phyloP scores from a whole-genome alignment of 35 echinoderm and acorn worm genomes.

The Nesometra sesokonis region DNA sequence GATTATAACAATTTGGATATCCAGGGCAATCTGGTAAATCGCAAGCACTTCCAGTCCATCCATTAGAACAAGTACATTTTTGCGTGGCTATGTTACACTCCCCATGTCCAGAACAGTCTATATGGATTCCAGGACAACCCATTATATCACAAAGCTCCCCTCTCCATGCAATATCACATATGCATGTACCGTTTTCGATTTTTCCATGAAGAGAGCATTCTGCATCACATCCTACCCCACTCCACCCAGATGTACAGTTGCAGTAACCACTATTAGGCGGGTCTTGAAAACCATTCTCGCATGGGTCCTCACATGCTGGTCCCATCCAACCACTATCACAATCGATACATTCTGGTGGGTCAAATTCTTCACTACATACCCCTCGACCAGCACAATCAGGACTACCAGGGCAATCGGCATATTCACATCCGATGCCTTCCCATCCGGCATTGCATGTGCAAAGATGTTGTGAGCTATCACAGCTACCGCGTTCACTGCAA shows the following conservation, averaged over 20 bases:
- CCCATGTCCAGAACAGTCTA: slow-evolving; percentile 80
- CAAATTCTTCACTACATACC: slow-evolving; percentile 51
- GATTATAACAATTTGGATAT: slow-evolving; percentile 57
- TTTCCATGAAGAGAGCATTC: slow-evolving; percentile 55
- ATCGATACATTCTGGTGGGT: slow-evolving; percentile 57
- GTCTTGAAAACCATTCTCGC: slow-evolving; percentile 40
- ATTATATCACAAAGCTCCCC: slow-evolving; percentile 51
- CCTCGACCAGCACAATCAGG: slow-evolving; percentile 68
- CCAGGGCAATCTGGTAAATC: slow-evolving; percentile 83
- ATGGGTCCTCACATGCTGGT: slow-evolving; percentile 56
- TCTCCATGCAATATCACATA: slow-evolving; percentile 52
- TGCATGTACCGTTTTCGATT: slow-evolving; percentile 22
- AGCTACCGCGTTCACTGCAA: slow-evolving; percentile 62
- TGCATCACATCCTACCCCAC: slow-evolving; percentile 1
- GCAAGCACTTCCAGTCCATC: slow-evolving; percentile 71
- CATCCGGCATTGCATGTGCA: slow-evolving; percentile 61
- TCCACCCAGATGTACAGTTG: background rate
- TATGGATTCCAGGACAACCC: slow-evolving; percentile 68
- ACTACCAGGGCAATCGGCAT: slow-evolving; percentile 61
- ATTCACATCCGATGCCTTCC: slow-evolving; percentile 75
- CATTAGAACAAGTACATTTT: slow-evolving; percentile 69
- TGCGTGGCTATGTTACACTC: slow-evolving; percentile 76
- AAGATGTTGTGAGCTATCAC: slow-evolving; percentile 57
- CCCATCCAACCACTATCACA: slow-evolving; percentile 65
- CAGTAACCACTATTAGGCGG: slow-evolving; percentile 78